Evolutionary conservation across 2,888 invertebrate genomes (phyloP).

Genomic region (Hanleya hanleyi): DNA sequence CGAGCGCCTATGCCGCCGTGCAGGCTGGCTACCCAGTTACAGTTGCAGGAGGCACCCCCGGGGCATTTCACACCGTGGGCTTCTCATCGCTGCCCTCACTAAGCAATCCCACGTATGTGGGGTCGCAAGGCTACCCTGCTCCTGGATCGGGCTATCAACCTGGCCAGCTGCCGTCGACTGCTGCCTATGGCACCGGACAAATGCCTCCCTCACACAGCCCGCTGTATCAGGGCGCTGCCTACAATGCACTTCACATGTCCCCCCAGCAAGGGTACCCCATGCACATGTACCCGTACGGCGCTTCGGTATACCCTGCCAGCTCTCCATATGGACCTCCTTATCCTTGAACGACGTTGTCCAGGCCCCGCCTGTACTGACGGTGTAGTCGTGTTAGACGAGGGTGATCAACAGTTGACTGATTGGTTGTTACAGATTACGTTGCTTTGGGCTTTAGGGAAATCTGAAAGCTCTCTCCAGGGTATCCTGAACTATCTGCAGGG

Average conservation of each 20-base stretch:
- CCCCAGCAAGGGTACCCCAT: background rate
- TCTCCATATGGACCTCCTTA: background rate
- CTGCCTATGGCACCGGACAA: background rate
- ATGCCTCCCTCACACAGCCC: background rate
- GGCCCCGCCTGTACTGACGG: too few species aligned
- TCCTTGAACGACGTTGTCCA: too few species aligned
- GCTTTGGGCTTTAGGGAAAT: too few species aligned
- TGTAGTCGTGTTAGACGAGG: too few species aligned
- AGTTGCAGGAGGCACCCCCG: background rate
- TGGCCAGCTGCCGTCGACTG: background rate
- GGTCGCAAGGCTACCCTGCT: background rate
- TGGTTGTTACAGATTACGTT: too few species aligned
- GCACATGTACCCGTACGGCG: background rate
- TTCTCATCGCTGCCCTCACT: background rate
- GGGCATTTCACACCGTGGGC: background rate
- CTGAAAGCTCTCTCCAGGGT: too few species aligned
- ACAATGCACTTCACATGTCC: background rate
- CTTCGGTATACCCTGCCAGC: background rate
- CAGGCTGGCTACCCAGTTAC: background rate
- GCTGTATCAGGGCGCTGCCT: background rate
- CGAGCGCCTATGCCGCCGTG: background rate
- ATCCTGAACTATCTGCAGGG: too few species aligned
- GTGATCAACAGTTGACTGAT: too few species aligned
- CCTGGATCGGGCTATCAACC: background rate
- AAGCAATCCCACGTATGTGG: background rate